Base-by-base conservation (phyloP, 2,797 vertebrate genomes). In the Pipistrellus pipistrellus region DNA sequence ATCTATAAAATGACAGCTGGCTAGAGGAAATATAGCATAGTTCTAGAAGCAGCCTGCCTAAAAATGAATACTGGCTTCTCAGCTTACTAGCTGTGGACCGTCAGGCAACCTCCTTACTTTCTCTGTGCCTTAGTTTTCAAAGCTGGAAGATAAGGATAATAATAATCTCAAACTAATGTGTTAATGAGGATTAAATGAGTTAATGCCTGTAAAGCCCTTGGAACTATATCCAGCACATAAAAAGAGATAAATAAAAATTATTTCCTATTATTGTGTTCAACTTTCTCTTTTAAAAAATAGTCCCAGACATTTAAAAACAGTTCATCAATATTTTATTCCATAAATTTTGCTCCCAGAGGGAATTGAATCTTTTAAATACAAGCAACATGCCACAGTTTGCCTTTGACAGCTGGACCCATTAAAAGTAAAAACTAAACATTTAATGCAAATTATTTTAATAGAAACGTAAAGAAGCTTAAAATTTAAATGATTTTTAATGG, bases 341-440 rank as follows among this genome's bases (percentile, higher is more conserved):
- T 30, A n/a, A 92, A 88, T 30, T 23, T 88, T 71, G 25, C 38
- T 80, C 41, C 35, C 20, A 81, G 62, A 92, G 4, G 32, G 5
- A 18, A 68, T n/a, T 75, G 3, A 17, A 59, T 85, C 20, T 81
- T 88, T 93, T 85, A 84, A 93, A 88, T 6, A 78, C 27, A 94
- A 48, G 69, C 4, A 80, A 55, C 25, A 76, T 13, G 35, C 4
- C 55, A 77, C 27, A 27, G 6, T 59, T 95, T 89, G 27, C 41
- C 71, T 88, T 94, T 72, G 17, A 38, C 72, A 21, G n/a, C 17
- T 83, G 25, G 14, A 27, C 77, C 64, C 44, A 82, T 59, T 71
- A 76, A 62, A 73, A 25, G 4, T 59, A 87, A 95, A 90, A 66
- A 30, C 7, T 84, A 77, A 80, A 90, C 27, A 38, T 51, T 25